phyloP scores from a whole-genome alignment of 2,113 vertebrate genomes.

The Lichenostomus cassidix region DNA sequence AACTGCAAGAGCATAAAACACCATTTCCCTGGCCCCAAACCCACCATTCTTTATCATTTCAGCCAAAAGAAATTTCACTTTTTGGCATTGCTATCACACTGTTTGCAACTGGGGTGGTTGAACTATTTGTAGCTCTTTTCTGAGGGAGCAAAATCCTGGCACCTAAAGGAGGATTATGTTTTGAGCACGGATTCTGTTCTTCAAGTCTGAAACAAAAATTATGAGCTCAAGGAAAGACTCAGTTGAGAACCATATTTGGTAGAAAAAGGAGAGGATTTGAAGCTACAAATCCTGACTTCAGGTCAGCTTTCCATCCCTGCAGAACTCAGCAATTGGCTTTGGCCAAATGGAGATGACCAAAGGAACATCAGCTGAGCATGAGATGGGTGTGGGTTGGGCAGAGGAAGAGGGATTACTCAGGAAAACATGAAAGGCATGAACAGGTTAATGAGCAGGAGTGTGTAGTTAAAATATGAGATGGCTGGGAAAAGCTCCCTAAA shows the following conservation, averaged over 20 bases:
- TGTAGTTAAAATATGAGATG: neutral
- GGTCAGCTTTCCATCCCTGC: neutral
- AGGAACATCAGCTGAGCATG: neutral
- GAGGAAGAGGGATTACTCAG: neutral
- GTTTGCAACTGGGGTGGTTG: neutral
- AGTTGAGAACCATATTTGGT: neutral
- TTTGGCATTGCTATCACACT: neutral
- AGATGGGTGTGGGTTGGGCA: neutral
- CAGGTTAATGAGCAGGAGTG: neutral
- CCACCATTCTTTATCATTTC: neutral
- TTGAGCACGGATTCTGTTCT: neutral
- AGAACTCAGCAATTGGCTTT: neutral
- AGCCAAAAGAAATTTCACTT: neutral
- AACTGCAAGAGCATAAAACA: neutral
- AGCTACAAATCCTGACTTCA: neutral
- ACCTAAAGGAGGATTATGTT: neutral
- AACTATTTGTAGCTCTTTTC: neutral
- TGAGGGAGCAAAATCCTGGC: fast-evolving
- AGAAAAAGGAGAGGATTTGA: neutral
- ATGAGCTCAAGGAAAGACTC: neutral
- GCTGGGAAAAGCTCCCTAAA: slow-evolving; percentile 14
- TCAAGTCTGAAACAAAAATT: neutral
- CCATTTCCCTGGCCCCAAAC: neutral
- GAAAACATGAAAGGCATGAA: neutral
- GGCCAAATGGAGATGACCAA: neutral